A percentile compares a stretch with the other conserved stretches of the same genome.
Evolutionary conservation across 2,888 invertebrate species (phyloP).

Genomic region (Catocala fraxini): DNA sequence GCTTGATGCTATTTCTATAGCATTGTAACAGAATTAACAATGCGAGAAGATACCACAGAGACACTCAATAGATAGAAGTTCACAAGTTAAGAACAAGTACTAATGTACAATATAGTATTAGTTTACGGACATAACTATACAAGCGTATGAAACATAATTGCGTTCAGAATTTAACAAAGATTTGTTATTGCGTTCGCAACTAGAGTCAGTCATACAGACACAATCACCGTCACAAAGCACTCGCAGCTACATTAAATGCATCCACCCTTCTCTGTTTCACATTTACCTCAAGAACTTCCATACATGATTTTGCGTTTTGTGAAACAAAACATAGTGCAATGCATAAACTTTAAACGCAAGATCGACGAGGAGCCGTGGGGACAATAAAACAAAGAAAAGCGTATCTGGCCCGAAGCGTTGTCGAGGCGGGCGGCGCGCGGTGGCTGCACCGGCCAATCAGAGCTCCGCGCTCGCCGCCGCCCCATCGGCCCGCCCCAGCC

Average conservation of each 20-base stretch:
- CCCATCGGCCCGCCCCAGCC: constrained; percentile 64
- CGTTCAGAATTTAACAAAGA: constrained; percentile 38
- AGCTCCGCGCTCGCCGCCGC: constrained; percentile 51
- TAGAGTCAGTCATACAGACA: constrained; percentile 46
- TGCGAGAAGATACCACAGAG: too few relatives aligned
- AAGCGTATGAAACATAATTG: constrained; percentile 24
- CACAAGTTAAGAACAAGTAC: constrained; percentile 14
- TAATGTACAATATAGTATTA: constrained; percentile 5
- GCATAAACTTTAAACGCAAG: constrained; percentile 87
- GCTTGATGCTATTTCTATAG: too few relatives aligned
- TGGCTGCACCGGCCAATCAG: constrained; percentile 57
- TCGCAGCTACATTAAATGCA: constrained; percentile 59
- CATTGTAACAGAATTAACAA: too few relatives aligned
- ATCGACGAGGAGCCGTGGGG: constrained; percentile 85
- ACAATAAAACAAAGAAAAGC: constrained; percentile 87
- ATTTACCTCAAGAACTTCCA: constrained; percentile 81
- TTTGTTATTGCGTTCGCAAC: constrained; percentile 26
- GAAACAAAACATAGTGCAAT: constrained; percentile 86
- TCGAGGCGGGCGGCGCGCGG: constrained; percentile 50
- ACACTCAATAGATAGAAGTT: constrained; percentile 12
- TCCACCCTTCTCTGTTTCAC: constrained; percentile 73
- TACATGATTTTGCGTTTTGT: constrained; percentile 84
- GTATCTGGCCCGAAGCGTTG: constrained; percentile 78
- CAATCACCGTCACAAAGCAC: constrained; percentile 68
- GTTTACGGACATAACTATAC: constrained; percentile 7